phyloP scores from a whole-genome alignment of 2,113 vertebrate species.

The Anoura caudifer region DNA sequence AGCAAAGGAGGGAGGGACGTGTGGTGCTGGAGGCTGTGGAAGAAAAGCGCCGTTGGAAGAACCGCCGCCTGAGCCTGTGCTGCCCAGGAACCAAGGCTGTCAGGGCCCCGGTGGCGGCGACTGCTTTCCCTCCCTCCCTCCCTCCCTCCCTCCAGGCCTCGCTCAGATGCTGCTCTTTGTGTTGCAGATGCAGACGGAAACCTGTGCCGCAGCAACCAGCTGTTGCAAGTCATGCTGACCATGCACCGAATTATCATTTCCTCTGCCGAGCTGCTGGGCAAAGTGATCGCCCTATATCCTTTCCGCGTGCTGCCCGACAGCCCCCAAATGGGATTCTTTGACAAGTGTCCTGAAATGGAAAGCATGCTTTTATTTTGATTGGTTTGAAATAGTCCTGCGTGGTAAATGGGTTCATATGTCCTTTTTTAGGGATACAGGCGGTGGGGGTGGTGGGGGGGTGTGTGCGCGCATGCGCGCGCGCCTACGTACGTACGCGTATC shows the following conservation, averaged over 20 bases:
- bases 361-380: background rate
- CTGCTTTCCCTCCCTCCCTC: background rate
- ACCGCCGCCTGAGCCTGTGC: accelerated
- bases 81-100: too few relatives aligned
- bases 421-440: background rate
- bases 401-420: background rate
- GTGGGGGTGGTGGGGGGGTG: too few relatives aligned
- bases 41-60: background rate
- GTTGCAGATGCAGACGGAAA: constrained; percentile 90
- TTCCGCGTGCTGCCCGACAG: constrained; percentile 57
- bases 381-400: background rate
- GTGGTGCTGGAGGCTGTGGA: accelerated
- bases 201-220: constrained; percentile 85
- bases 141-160: too few relatives aligned
- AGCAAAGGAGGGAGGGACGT: background rate
- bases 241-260: constrained; percentile 95
- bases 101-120: background rate
- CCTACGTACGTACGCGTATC: accelerated
- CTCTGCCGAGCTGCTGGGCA: constrained; percentile 91
- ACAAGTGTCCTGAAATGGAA: background rate
- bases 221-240: constrained; percentile 91
- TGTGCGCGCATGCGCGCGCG: background rate
- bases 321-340: background rate
- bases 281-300: constrained; percentile 94
- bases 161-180: constrained; percentile 5